phyloP scores from a whole-genome alignment of 2,113 vertebrate species.

The Pongo abelii region DNA sequence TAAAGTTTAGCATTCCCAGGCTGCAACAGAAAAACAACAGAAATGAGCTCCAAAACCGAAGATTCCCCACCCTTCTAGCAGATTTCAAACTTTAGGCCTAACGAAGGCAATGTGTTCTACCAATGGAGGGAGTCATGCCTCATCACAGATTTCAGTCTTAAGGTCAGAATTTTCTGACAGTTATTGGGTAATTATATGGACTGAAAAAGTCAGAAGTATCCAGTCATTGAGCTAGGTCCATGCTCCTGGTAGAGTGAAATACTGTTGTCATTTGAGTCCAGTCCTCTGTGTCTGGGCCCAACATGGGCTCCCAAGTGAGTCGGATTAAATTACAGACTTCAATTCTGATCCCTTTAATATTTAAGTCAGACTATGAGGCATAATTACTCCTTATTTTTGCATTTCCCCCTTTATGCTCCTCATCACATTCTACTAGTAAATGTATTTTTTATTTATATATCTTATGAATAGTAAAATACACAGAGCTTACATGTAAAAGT shows the following conservation, averaged over 20 bases:
- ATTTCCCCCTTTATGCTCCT: background rate
- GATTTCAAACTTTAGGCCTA: background rate
- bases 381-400: background rate
- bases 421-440: background rate
- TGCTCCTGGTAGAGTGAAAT: background rate
- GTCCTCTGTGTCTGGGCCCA: background rate
- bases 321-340: background rate
- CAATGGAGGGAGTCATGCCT: background rate
- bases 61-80: background rate
- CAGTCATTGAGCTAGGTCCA: background rate
- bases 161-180: background rate
- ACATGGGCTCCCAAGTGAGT: background rate
- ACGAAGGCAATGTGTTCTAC: background rate
- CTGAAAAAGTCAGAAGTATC: background rate
- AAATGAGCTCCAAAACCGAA: background rate
- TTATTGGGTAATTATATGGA: background rate
- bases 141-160: background rate
- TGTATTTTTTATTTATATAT: background rate
- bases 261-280: background rate
- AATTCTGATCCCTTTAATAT: background rate
- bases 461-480: background rate
- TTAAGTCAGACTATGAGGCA: background rate
- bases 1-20: background rate
- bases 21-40: conserved; percentile 34
- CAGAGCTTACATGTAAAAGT: background rate